Conservation (phyloP, 2,113 vertebrate species). For the Caretta caretta region DNA sequence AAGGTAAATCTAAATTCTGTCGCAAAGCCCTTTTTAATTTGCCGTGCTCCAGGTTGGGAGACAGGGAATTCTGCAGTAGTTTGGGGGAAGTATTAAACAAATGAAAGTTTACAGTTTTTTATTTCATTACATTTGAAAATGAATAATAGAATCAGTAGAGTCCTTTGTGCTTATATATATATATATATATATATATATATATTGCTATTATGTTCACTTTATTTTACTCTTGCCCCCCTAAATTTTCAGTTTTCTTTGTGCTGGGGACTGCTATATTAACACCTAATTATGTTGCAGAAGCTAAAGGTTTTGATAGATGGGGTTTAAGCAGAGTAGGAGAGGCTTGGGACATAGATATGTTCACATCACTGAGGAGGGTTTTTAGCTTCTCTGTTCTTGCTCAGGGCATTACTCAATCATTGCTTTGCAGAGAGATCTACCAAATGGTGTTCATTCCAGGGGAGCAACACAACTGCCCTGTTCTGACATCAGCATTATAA, state of each 20-base stretch:
- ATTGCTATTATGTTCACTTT: constrained; percentile 35
- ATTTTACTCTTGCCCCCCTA: constrained; percentile 37
- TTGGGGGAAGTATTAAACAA: neutral
- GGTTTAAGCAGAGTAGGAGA: neutral
- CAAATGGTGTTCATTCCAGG: neutral
- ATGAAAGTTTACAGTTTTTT: constrained; percentile 2
- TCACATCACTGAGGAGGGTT: neutral
- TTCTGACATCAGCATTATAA: neutral
- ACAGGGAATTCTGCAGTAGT: neutral
- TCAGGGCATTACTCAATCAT: neutral
- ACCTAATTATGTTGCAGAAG: constrained; percentile 31
- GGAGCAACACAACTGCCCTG: neutral
- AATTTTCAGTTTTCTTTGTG: constrained; percentile 12
- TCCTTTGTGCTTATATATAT: neutral
- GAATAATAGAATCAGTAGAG: neutral
- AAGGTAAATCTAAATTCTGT: constrained; percentile 36
- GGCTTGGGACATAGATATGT: neutral
- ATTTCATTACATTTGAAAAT: neutral
- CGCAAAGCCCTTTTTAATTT: constrained; percentile 6
- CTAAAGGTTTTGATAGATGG: neutral
- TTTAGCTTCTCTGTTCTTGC: neutral
- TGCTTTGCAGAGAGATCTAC: neutral
- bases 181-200: neutral
- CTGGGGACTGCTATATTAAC: constrained; percentile 22
- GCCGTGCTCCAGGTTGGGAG: neutral